Evolutionary conservation across 2,888 invertebrate species (phyloP), one percentile per base, ranked within the genome.

Genomic region (Cremastinae sp.): DNA sequence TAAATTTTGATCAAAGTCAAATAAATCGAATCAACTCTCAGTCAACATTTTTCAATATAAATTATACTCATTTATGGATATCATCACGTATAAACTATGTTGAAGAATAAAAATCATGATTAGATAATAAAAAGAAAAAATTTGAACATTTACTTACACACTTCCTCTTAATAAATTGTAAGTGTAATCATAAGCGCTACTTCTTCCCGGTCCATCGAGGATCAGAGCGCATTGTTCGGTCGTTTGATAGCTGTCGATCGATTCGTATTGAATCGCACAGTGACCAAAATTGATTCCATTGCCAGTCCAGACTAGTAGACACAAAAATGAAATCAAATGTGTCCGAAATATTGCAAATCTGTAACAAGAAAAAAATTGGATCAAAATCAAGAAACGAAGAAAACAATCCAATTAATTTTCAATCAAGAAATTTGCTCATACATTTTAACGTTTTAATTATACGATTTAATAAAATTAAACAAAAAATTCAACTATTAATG

Each of bases 131-230:
- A n/a, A n/a, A n/a, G 5, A 28, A 5, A 28, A 3, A 28, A 3
- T 28, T 28, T 43, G 51, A 20, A 65, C 14, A 12, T 53, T 78
- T 90, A 95, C 96, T 95, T 91, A 96, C 96, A 93, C 92, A 83
- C 93, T 93, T 80, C 96, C 95, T 83, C 96, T 93, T 58, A 97
- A 93, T 76, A 96, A 91, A 90, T 96, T 96, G 83, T 95, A 93
- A 85, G 95, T 95, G 90, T 96, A 96, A 90, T 97, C 96, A 85
- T 95, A 96, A 12, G 94, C 93, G 72, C 95, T 96, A 80, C 95
- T 94, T 83, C 95, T 93, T 70, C 95, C 95, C 0, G 95, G 95
- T 9, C 96, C 95, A 78, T 93, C 92, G 78, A 97, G 91, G 83
- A 96, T 91, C 51, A 96, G 91, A 5, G 96, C 96, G 90, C 96